Percentiles rank a stretch among this genome's conserved stretches.
Evolutionary conservation across 92 coral and sea anemone genomes (phyloP).

Genomic region (Actinernus sp.): DNA sequence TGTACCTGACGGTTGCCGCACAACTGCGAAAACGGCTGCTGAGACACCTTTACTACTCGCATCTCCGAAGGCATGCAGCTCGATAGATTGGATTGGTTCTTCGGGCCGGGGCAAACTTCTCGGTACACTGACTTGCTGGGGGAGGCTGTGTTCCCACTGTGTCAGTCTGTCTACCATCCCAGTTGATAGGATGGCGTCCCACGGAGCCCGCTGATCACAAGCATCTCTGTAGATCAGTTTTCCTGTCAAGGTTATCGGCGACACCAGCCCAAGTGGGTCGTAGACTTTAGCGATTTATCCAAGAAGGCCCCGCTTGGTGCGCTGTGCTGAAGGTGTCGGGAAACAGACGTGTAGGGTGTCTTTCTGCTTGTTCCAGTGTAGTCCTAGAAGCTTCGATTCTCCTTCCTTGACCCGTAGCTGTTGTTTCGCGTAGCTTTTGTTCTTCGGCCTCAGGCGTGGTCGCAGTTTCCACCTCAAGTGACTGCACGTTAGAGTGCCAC

Average conservation of each 20-base stretch:
- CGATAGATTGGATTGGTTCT: conserved; percentile 18
- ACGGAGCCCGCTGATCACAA: conserved; percentile 32
- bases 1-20: conserved; percentile 12
- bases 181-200: conserved; percentile 34
- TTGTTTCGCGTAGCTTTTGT: too few species aligned
- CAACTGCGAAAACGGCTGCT: conserved; percentile 36
- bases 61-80: conserved; percentile 50
- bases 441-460: neutral
- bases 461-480: neutral
- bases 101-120: conserved; percentile 11
- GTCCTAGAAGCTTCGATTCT: conserved; percentile 9
- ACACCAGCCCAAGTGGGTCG: conserved; percentile 58
- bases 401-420: too few species aligned
- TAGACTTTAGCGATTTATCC: conserved; percentile 22
- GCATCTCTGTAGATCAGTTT: conserved; percentile 61
- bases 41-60: conserved; percentile 51
- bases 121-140: conserved; percentile 22
- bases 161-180: conserved; percentile 4
- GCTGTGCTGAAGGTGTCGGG: too few species aligned
- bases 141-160: conserved; percentile 30
- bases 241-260: conserved; percentile 37
- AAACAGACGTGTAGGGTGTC: conserved; percentile 19
- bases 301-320: conserved; percentile 2
- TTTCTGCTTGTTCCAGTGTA: conserved; percentile 16
- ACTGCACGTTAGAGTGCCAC: conserved; percentile 53